Evolutionary conservation across 2,113 vertebrate species (phyloP).

Genomic region (Apaloderma vittatum): DNA sequence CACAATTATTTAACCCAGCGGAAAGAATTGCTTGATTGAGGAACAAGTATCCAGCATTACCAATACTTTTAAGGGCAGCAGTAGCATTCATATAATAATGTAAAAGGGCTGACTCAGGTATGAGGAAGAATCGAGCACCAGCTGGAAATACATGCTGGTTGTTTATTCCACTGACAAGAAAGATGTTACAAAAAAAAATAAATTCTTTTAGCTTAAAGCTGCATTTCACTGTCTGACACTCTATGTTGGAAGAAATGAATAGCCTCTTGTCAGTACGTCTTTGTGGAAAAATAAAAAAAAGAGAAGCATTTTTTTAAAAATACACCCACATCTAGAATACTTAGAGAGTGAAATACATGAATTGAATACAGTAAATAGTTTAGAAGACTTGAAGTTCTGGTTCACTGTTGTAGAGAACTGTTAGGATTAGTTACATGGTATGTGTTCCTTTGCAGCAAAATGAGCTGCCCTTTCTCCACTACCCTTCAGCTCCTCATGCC

Average conservation of each 20-base stretch:
- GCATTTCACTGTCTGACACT: constrained; percentile 39
- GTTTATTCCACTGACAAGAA: constrained; percentile 40
- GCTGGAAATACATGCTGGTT: constrained; percentile 10
- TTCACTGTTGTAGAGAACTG: not conserved
- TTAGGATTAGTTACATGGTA: not conserved
- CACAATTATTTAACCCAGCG: not conserved
- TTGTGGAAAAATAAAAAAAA: not conserved
- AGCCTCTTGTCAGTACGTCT: not conserved
- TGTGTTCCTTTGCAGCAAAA: not conserved
- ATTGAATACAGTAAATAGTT: not conserved
- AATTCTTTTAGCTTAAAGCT: not conserved
- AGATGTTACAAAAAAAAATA: not conserved
- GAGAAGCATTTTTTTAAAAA: not conserved
- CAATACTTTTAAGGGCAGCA: constrained; percentile 3
- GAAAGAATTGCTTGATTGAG: not conserved
- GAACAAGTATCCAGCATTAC: not conserved
- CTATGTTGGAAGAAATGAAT: constrained; percentile 32
- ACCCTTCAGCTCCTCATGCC: not conserved
- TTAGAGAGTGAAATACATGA: not conserved
- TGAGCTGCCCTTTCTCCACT: not conserved
- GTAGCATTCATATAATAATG: not conserved
- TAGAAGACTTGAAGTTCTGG: not conserved
- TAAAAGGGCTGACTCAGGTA: constrained; percentile 1
- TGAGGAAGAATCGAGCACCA: not conserved
- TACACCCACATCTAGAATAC: constrained; percentile 9